Evolutionary conservation across 2,113 vertebrate genomes (phyloP).

Genomic region (Catharus minimus): DNA sequence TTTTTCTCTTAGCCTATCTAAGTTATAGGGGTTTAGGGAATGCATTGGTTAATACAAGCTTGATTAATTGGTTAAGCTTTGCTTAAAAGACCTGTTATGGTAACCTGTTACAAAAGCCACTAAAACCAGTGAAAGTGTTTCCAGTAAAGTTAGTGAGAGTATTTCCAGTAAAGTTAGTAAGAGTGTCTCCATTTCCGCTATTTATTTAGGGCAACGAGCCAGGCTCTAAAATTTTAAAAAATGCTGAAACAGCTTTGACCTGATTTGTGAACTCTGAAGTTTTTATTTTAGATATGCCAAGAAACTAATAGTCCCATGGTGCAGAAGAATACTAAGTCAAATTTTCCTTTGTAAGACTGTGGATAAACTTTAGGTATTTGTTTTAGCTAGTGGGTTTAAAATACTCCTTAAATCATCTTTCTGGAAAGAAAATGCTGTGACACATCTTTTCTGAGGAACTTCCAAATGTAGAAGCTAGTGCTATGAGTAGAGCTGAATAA

Average conservation of each 20-base stretch:
- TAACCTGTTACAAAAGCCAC: neutral
- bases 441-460: neutral
- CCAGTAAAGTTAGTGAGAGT: neutral
- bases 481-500: neutral
- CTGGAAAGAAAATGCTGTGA: neutral
- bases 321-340: neutral
- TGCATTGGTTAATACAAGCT: neutral
- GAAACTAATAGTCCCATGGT: neutral
- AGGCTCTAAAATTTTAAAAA: neutral
- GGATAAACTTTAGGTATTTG: neutral
- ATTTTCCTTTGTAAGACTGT: neutral
- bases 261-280: neutral
- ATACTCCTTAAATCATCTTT: neutral
- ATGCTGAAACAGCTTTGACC: neutral
- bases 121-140: neutral
- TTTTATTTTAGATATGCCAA: neutral
- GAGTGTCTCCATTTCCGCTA: conserved; percentile 9
- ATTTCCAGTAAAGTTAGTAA: neutral
- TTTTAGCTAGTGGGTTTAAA: neutral
- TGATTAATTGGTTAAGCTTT: neutral
- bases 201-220: neutral
- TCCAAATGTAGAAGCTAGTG: neutral
- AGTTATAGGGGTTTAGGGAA: neutral
- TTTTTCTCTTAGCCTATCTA: neutral
- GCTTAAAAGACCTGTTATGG: neutral